Evolutionary conservation across 2,797 vertebrate species (phyloP), one percentile per base, ranked within the genome.

Genomic region (Chromobotia macracanthus): DNA sequence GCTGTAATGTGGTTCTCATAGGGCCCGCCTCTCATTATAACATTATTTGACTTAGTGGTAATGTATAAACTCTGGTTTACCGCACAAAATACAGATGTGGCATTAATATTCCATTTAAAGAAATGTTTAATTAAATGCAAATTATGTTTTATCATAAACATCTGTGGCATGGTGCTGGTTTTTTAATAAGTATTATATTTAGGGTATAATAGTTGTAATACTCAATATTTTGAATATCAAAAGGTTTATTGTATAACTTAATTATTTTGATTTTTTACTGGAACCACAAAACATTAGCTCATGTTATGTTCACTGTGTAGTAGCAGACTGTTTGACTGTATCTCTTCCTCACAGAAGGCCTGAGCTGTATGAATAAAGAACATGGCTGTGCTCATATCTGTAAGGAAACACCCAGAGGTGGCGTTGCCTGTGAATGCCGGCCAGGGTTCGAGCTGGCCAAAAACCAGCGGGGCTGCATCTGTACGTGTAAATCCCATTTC

Each of bases 331-430:
- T 65, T 72, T 80, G 28, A 82, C 28, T 13, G 25, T 55, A 75
- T 56, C 69, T 84, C 77, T 80, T 83, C 38, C 72, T 79, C 50
- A 58, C 94, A 99, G 97, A 97, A 94, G 97, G 97, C 82, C 92
- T 98, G 93, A 98, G 94, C 94, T 99, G 98, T 89, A 99, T 99
- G 97, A 99, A 99, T 89, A 98, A 96, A 91, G 95, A 97, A 74
- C 97, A 99, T 0, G 95, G 97, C 89, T 99, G 98, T 84, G 93
- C 94, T 80, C 96, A 99, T 93, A 97, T 99, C 94, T 99, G 98
- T 93, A 96, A 95, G 90, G 97, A 99, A 92, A 95, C 94, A 0
- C 95, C 96, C 15, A 96, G 95, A 89, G 97, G 96, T 82, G 95
- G 95, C 23, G 94, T 95, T 61, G 94, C 96, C 79, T 99, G 97